Conservation (phyloP, 1,140 invertebrate genomes). For the Drosophila setifemur region DNA sequence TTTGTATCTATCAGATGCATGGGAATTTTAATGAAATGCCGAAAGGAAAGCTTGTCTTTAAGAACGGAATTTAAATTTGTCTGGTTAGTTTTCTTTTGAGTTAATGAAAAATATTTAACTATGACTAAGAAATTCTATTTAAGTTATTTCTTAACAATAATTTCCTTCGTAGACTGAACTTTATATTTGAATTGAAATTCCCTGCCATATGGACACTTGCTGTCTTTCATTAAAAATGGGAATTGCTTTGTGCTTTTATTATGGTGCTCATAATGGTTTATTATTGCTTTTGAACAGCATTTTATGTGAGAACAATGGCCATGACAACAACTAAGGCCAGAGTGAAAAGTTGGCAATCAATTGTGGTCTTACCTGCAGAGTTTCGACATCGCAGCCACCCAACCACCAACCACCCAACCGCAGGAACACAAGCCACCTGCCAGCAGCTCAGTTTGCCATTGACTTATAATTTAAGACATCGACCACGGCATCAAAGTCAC, state of each 20-base stretch:
- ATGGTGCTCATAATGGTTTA: constrained; percentile 40
- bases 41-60: too few relatives aligned
- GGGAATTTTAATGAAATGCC: too few relatives aligned
- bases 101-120: too few relatives aligned
- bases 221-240: too few relatives aligned
- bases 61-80: too few relatives aligned
- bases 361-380: constrained; percentile 45
- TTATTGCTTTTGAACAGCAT: constrained; percentile 31
- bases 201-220: too few relatives aligned
- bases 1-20: too few relatives aligned
- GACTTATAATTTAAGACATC: constrained; percentile 54
- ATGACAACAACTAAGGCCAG: constrained; percentile 13
- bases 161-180: too few relatives aligned
- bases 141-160: too few relatives aligned
- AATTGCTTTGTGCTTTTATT: constrained; percentile 3
- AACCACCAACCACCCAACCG: constrained; percentile 7
- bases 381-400: constrained; percentile 10
- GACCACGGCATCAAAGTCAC: not conserved
- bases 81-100: too few relatives aligned
- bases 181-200: too few relatives aligned
- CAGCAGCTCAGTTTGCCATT: constrained; percentile 39
- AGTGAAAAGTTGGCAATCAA: constrained; percentile 66
- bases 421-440: not conserved
- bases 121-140: too few relatives aligned
- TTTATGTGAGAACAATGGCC: constrained; percentile 5